Evolutionary conservation across 2,113 vertebrate species (phyloP), one percentile per base, ranked within the genome.

Genomic region (Laterallus jamaicensis): DNA sequence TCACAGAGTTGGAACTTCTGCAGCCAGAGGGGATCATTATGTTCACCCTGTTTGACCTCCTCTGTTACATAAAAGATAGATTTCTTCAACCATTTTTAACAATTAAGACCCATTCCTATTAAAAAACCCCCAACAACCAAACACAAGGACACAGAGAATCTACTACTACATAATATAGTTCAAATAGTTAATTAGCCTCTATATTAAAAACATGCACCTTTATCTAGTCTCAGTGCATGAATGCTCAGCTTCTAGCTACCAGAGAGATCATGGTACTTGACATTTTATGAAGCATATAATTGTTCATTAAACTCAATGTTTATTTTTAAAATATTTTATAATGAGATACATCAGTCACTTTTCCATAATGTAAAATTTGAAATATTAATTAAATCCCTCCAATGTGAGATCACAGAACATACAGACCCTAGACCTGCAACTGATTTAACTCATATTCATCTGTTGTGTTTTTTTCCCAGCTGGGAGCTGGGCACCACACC

Each of bases 301-400:
- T 88, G 92, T 74, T 92, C 40, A 82, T 92, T 93, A 80, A 84
- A 92, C 76, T 24, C 9, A 58, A 77, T 91, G 50, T 56, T 95
- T 74, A 9, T 32, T 96, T 97, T 88, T 78, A 84, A 54, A 73
- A 37, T 90, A 85, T 35, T 87, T 78, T 76, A 32, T 54, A 92
- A 95, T 52, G 63, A 52, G 37, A 85, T 35, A 79, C 31, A 81
- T 67, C 20, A 35, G 12, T 76, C 19, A 62, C 14, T 91, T 81
- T 84, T 85, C 12, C 44, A 37, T 63, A 63, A 42, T 42, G 62
- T 44, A 56, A 75, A 92, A 76, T 82, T 54, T 67, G 9, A 94
- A 59, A 21, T 70, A 60, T 52, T 90, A 32, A 37, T 91, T 75
- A 79, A 69, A 60, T 37, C 3, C 18, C 16, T 73, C 31, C 35